Evolutionary conservation across 2,888 invertebrate species (phyloP).

Genomic region (Dendrolimus pini): DNA sequence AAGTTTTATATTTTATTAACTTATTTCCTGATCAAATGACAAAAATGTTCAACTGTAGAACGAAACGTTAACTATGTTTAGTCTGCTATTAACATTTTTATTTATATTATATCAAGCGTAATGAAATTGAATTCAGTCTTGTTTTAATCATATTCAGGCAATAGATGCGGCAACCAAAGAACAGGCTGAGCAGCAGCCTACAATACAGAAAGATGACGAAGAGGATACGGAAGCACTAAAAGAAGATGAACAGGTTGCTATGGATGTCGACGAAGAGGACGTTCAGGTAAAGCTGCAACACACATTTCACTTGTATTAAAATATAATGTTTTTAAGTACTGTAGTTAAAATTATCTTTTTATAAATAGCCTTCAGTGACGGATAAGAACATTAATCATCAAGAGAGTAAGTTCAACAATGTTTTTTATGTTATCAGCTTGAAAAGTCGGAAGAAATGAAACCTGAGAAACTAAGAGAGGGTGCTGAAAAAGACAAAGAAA

Average conservation of each 20-base stretch:
- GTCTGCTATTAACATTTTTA: too few relatives aligned
- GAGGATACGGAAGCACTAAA: conserved; percentile 70
- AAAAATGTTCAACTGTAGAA: too few relatives aligned
- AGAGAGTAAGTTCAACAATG: neutral
- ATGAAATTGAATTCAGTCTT: too few relatives aligned
- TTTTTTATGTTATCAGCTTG: conserved; percentile 32
- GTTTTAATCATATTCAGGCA: conserved; percentile 42
- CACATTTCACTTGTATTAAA: too few relatives aligned
- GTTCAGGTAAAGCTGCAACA: conserved; percentile 33
- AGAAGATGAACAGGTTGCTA: conserved; percentile 74
- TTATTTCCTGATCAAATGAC: too few relatives aligned
- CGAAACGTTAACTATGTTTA: too few relatives aligned
- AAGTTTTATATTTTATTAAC: too few relatives aligned
- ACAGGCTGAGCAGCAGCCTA: conserved; percentile 83
- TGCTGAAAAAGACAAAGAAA: conserved; percentile 62
- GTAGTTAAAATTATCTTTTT: too few relatives aligned
- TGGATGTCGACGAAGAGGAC: conserved; percentile 68
- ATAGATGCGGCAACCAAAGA: conserved; percentile 89
- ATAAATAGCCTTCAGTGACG: too few relatives aligned
- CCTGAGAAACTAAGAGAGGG: conserved; percentile 55
- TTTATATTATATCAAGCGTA: too few relatives aligned
- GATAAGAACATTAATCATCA: too few relatives aligned
- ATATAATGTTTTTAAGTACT: too few relatives aligned
- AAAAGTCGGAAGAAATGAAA: conserved; percentile 58
- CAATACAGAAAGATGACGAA: conserved; percentile 78